Percentiles rank a stretch among this genome's conserved stretches.
Conservation (phyloP, 2,113 vertebrate genomes). For the Siniperca knerii region DNA sequence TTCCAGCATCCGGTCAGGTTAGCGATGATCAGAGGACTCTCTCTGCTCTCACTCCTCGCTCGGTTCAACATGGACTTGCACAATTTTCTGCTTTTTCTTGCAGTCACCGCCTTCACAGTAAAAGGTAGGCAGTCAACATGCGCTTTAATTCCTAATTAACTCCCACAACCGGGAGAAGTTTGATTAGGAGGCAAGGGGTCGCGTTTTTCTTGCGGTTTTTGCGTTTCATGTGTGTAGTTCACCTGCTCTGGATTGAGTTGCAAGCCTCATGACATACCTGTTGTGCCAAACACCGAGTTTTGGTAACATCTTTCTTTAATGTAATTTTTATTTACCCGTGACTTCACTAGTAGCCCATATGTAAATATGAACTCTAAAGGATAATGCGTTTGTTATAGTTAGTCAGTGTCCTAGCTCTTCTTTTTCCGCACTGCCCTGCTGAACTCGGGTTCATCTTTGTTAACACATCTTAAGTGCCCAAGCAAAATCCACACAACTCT, state of each 20-base stretch:
- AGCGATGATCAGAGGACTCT: constrained; percentile 1
- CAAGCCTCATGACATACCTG: not conserved
- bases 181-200: not conserved
- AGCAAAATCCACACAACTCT: not conserved
- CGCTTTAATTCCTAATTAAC: constrained; percentile 4
- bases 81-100: constrained; percentile 38
- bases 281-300: not conserved
- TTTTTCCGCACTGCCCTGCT: not conserved
- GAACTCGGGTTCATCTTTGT: not conserved
- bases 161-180: not conserved
- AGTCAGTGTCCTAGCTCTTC: not conserved
- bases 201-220: not conserved
- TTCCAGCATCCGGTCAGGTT: constrained; percentile 1
- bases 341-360: not conserved
- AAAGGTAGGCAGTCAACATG: constrained; percentile 57
- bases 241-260: not conserved
- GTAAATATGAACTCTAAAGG: not conserved
- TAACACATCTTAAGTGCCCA: not conserved
- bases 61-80: constrained; percentile 49
- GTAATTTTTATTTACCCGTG: not conserved
- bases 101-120: constrained; percentile 38
- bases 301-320: rapidly evolving
- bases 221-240: not conserved
- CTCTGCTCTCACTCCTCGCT: not conserved
- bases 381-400: not conserved